Base-by-base conservation (phyloP, 2,797 vertebrate species). In the Atherinosoma microstoma region DNA sequence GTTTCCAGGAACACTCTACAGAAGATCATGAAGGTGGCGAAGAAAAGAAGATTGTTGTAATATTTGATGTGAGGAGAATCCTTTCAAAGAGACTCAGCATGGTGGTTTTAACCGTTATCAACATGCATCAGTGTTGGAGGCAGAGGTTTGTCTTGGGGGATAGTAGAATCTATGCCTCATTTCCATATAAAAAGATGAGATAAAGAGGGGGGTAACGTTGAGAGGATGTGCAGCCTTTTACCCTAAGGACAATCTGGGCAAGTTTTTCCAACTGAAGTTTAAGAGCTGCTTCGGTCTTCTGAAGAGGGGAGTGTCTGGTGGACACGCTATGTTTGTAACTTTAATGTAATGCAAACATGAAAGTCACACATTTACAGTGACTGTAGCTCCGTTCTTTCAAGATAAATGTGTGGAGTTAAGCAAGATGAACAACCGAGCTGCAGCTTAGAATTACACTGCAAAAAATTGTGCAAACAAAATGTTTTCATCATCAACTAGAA, bases 71-170 rank as follows among this genome's bases (percentile, higher is more conserved):
- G 67, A 56, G 59, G 62, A 30, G 58, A 47, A 32, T 64, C 58
- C 30, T 40, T 75, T 36, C 66, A 58, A 65, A 66, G 61, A 66
- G 47, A 68, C n/a, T 7, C 38, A 57, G n/a, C 35, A 32, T 4
- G 57, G 58, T 53, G 66, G 54, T 47, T 77, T 58, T 34, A 67
- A 65, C 69, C 30, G 64, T 82, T 36, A 84, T 83, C 67, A 82
- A 49, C 56, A 18, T 0, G 11, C 36, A 68, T 78, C 66, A 53
- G 6, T 58, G 56, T 29, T 56, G 8, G 62, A 62, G 1, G 24
- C 47, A 35, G 62, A 5, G 1, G 24, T 56, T 6, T 3, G 22
- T 75, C 74, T 67, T 10, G 5, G 30, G 58, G 72, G 67, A 62
- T 5, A 15, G 60, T 57, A 73, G 49, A 61, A 64, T 64, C 38